Evolutionary conservation across 2,888 invertebrate genomes (phyloP).

Genomic region (Eristalinus sepulchralis): DNA sequence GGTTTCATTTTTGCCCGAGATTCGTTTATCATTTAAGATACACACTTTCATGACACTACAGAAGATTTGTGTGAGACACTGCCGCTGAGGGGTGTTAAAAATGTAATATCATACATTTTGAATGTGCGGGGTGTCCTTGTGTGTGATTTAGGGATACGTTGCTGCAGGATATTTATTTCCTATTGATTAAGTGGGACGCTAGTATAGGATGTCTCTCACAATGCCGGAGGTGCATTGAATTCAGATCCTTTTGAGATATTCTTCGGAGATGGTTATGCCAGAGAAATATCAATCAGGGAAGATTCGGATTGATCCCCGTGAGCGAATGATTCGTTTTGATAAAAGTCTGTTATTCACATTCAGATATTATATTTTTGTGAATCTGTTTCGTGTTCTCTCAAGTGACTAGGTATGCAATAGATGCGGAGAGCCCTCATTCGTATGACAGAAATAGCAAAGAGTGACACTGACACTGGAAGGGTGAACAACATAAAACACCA

Average conservation of each 20-base stretch:
- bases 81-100: slow-evolving; percentile 14
- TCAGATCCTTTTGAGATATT: background rate
- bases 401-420: no score
- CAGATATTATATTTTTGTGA: no score
- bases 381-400: no score
- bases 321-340: background rate
- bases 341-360: no score
- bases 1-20: slow-evolving; percentile 36
- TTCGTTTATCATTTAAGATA: slow-evolving; percentile 62
- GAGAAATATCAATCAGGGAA: background rate
- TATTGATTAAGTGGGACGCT: background rate
- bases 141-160: slow-evolving; percentile 24
- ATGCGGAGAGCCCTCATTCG: no score
- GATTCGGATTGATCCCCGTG: background rate
- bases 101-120: slow-evolving; percentile 40
- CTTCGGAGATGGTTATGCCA: background rate
- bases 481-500: no score
- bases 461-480: no score
- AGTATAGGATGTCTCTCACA: background rate
- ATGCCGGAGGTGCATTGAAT: background rate
- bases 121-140: slow-evolving; percentile 4
- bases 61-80: slow-evolving; percentile 2
- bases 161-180: slow-evolving; percentile 35
- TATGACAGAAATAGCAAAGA: no score
- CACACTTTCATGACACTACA: slow-evolving; percentile 19